Conservation (phyloP, 37 sponge, comb jelly and placozoan genomes). For the Amphimedon queenslandica region DNA sequence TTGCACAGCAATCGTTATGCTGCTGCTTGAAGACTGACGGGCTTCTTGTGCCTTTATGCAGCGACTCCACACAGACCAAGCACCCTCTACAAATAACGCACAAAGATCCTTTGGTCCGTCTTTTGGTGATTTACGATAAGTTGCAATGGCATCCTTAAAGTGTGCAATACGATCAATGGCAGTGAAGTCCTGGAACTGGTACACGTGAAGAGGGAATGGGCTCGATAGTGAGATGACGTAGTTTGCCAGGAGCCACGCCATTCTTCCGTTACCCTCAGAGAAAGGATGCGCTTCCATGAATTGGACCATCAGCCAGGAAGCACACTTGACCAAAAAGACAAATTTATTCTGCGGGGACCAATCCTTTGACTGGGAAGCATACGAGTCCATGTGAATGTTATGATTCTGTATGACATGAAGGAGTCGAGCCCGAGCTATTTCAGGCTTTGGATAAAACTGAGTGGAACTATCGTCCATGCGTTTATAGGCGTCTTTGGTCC, state of each 20-base stretch:
- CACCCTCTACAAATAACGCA: slow-evolving; percentile 40
- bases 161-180: neutral
- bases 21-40: neutral
- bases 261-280: slow-evolving; percentile 63
- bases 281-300: slow-evolving; percentile 65
- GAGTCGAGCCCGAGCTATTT: slow-evolving; percentile 6
- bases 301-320: slow-evolving; percentile 38
- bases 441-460: slow-evolving; percentile 35
- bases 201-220: slow-evolving; percentile 39
- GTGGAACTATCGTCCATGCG: neutral
- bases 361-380: neutral
- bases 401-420: slow-evolving; percentile 36
- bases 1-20: neutral
- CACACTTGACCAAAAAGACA: slow-evolving; percentile 30
- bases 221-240: slow-evolving; percentile 31
- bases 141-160: slow-evolving; percentile 20
- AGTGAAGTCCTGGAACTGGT: slow-evolving; percentile 12
- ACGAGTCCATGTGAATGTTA: slow-evolving; percentile 26
- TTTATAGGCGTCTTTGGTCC: slow-evolving; percentile 21
- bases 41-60: neutral
- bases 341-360: neutral
- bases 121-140: slow-evolving; percentile 15
- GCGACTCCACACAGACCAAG: slow-evolving; percentile 14
- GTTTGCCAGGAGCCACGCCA: slow-evolving; percentile 51
- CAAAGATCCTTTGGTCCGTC: slow-evolving; percentile 22